Conservation (phyloP, 1,140 invertebrate genomes). For the Calliphora vicina region DNA sequence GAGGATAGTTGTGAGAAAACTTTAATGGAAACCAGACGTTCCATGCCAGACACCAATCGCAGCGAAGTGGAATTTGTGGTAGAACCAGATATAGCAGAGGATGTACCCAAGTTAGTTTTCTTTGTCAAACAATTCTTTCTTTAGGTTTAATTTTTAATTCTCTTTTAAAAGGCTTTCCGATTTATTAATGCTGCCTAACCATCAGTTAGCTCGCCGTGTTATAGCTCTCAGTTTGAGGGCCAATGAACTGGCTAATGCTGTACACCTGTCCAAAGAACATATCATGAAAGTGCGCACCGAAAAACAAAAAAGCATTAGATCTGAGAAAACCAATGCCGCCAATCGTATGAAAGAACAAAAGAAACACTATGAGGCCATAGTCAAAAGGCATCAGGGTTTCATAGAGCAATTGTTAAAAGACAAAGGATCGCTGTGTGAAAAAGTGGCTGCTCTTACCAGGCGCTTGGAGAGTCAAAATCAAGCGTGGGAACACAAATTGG, state of each 20-base stretch:
- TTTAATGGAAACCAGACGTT: conserved; percentile 56
- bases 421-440: conserved; percentile 72
- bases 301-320: conserved; percentile 55
- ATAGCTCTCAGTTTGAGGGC: conserved; percentile 57
- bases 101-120: conserved; percentile 58
- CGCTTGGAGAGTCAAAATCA: conserved; percentile 64
- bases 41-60: conserved; percentile 56
- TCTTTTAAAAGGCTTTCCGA: conserved; percentile 50
- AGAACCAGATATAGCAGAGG: conserved; percentile 59
- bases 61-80: conserved; percentile 60
- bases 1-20: conserved; percentile 61
- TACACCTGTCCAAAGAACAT: conserved; percentile 61
- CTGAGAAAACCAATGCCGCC: conserved; percentile 53
- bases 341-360: conserved; percentile 68
- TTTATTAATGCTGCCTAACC: conserved; percentile 60
- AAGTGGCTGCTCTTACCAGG: conserved; percentile 70
- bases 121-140: background rate
- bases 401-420: conserved; percentile 73
- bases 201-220: conserved; percentile 58
- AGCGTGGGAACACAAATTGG: conserved; percentile 70
- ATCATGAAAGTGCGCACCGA: conserved; percentile 55
- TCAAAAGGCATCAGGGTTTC: conserved; percentile 74
- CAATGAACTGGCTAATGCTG: conserved; percentile 61
- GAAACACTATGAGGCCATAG: conserved; percentile 70
- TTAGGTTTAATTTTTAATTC: too few relatives aligned